Conservation (phyloP, 2,113 vertebrate genomes). For the Coptodon bakossiorum region DNA sequence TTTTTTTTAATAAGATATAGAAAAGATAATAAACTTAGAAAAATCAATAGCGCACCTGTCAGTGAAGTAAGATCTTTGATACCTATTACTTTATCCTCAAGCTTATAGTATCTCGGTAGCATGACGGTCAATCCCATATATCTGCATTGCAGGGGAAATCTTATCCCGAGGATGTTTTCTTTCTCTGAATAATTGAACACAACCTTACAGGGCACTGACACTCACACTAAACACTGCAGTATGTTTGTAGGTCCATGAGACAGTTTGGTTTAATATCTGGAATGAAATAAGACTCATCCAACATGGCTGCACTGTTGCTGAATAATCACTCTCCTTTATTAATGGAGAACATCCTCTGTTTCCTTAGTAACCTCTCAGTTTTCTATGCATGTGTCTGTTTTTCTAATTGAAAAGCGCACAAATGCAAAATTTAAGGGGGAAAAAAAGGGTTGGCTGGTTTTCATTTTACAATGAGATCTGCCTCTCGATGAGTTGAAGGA, state of each 20-base stretch:
- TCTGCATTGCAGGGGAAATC: conserved; percentile 59
- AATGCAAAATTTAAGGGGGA: background rate
- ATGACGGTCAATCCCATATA: conserved; percentile 34
- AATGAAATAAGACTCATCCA: background rate
- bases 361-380: background rate
- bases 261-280: background rate
- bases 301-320: background rate
- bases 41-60: conserved; percentile 17
- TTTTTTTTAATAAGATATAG: background rate
- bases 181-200: conserved; percentile 55
- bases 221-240: conserved; percentile 32
- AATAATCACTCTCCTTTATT: background rate
- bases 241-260: background rate
- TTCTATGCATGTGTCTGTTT: background rate
- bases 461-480: background rate
- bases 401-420: background rate
- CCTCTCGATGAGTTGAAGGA: background rate
- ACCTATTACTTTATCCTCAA: background rate
- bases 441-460: background rate
- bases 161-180: conserved; percentile 40
- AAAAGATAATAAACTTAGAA: background rate
- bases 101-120: background rate
- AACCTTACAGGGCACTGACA: conserved; percentile 31
- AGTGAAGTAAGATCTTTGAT: background rate
- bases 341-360: background rate